phyloP scores from a whole-genome alignment of 2,113 vertebrate species.

The Scartelaos histophorus region DNA sequence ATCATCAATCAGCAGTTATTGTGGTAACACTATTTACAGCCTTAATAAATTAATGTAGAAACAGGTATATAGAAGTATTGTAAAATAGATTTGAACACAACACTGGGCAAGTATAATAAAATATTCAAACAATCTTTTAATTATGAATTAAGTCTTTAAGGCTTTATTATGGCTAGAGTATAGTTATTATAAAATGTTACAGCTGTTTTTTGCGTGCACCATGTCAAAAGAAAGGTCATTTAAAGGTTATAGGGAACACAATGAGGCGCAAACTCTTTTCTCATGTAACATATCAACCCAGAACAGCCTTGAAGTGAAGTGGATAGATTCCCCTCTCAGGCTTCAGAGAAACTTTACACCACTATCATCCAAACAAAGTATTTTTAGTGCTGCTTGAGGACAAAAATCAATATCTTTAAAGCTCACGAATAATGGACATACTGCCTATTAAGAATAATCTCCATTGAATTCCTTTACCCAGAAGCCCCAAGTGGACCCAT shows the following conservation, averaged over 20 bases:
- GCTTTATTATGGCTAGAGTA: no score
- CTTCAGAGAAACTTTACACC: slow-evolving; percentile 2
- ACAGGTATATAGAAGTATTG: no score
- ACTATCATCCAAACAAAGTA: slow-evolving; percentile 4
- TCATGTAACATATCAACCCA: neutral
- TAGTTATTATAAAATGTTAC: no score
- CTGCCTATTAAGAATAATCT: slow-evolving; percentile 23
- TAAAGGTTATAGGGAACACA: neutral
- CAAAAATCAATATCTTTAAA: slow-evolving; percentile 26
- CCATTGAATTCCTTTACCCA: slow-evolving; percentile 27
- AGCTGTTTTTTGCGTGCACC: no score
- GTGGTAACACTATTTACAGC: neutral
- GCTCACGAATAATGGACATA: slow-evolving; percentile 11
- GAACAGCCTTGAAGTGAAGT: neutral
- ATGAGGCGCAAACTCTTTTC: neutral
- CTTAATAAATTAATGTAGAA: no score
- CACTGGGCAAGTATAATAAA: no score
- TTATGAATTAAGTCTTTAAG: no score
- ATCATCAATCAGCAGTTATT: neutral
- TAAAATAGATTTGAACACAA: no score
- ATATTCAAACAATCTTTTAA: no score
- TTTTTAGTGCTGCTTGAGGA: slow-evolving; percentile 18
- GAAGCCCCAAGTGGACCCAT: slow-evolving; percentile 30
- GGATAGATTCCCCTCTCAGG: neutral
- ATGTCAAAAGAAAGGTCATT: neutral